phyloP scores from a whole-genome alignment of 2,888 invertebrate genomes.

The Helicoverpa assulta region DNA sequence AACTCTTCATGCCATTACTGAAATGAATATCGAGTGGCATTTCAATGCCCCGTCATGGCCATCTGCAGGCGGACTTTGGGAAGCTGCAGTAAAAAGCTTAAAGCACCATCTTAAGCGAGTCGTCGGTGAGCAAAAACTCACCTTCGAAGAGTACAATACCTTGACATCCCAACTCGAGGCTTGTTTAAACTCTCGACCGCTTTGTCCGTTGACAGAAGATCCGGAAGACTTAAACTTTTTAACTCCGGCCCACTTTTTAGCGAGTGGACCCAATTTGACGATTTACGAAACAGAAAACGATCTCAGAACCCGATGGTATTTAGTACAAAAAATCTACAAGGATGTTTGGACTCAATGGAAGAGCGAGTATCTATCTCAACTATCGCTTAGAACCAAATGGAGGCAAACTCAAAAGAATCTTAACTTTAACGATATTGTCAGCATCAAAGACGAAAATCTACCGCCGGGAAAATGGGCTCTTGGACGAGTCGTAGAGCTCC shows the following conservation, averaged over 20 bases:
- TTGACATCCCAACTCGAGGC: conserved; percentile 5
- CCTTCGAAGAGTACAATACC: conserved; percentile 7
- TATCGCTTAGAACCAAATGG: conserved; percentile 16
- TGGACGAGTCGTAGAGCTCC: conserved; percentile 1
- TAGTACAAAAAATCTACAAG: conserved; percentile 5
- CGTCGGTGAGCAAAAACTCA: conserved; percentile 1
- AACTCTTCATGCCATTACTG: not conserved
- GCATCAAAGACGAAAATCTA: conserved; percentile 15
- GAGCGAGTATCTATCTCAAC: conserved; percentile 16
- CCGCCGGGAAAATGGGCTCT: conserved; percentile 17
- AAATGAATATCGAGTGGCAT: conserved; percentile 21
- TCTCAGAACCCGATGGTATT: conserved; percentile 8
- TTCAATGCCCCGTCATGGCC: conserved; percentile 6
- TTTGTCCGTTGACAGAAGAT: conserved; percentile 4
- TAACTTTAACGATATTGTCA: conserved; percentile 14
- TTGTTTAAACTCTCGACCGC: conserved; percentile 3
- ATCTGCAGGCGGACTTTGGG: conserved; percentile 3
- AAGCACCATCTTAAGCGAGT: conserved; percentile 6
- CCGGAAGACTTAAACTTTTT: conserved; percentile 4
- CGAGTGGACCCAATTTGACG: not conserved
- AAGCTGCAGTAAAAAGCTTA: conserved; percentile 1
- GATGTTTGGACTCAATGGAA: conserved; percentile 9
- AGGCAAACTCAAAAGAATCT: conserved; percentile 11
- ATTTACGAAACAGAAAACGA: not conserved
- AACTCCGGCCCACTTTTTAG: conserved; percentile 12